Conservation (phyloP, 2,113 vertebrate species). For the Sitta europaea region DNA sequence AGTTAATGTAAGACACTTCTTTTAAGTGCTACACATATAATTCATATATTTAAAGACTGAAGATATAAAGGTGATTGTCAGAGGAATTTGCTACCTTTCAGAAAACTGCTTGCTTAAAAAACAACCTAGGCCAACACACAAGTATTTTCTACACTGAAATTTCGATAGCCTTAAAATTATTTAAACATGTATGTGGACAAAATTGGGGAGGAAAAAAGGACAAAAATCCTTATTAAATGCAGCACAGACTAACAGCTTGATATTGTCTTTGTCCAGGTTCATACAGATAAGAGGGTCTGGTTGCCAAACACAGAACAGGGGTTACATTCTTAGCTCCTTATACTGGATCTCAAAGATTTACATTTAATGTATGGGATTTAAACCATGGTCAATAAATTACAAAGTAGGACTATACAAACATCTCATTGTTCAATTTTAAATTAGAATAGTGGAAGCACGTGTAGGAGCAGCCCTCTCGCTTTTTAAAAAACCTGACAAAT, state of each 20-base stretch:
- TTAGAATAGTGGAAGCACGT: background rate
- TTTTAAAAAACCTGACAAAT: background rate
- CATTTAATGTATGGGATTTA: conserved; percentile 28
- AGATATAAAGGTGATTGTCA: background rate
- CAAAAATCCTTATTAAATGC: background rate
- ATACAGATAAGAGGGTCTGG: background rate
- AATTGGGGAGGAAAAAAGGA: background rate
- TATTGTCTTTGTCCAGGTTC: background rate
- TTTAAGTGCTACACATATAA: conserved; percentile 32
- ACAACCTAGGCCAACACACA: background rate
- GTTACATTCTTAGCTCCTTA: conserved; percentile 22
- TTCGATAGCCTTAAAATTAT: background rate
- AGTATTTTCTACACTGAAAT: background rate
- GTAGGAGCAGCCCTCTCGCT: background rate
- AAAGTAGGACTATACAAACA: background rate
- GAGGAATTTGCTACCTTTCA: background rate
- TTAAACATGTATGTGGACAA: background rate
- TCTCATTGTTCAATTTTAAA: background rate
- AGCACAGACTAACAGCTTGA: background rate
- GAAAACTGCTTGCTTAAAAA: background rate
- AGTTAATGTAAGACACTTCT: conserved; percentile 48
- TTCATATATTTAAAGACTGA: conserved; percentile 24
- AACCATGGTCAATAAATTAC: conserved; percentile 30
- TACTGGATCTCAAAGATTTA: conserved; percentile 19
- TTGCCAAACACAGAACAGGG: conserved; percentile 5